Evolutionary conservation across 2,797 vertebrate species (phyloP), one percentile per base, ranked within the genome.

Genomic region (Meriones psammophilus): DNA sequence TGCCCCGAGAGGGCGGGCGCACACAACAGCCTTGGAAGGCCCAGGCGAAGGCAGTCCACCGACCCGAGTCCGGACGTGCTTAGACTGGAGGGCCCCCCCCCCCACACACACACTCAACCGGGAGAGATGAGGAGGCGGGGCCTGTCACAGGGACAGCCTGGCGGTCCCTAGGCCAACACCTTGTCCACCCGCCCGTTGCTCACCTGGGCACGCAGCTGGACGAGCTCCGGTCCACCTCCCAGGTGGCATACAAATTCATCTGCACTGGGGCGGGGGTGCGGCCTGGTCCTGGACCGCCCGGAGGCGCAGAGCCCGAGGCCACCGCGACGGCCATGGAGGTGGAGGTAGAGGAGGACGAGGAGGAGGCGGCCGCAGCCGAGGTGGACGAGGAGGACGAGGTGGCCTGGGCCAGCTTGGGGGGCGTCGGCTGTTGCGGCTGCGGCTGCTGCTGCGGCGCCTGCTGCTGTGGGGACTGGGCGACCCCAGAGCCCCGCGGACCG

Each of bases 161-260:
- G 60, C 54, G 69, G 68, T 60, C 60, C 91, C 68, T 42, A 13
- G 64, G 33, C 78, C 12, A 18, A 46, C 24, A 8, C 85, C 54
- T 24, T 26, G 33, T 4, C 22, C 58, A 58, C 36, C 36, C n/a
- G 58, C 74, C 71, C 81, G 79, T 76, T 24, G 33, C 98, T 97
- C 98, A 99, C 99, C 99, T 99, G 96, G 99, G 99, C 98, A 99
- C 99, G 96, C 99, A 99, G 99, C 99, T 99, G 97, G 99, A 99
- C 15, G 99, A 99, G 91, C 99, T 99, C 88, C 99, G 98, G 98
- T 99, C 99, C 98, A 99, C 99, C 97, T 99, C 99, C 99, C 99
- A 99, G 97, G 99, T 99, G 58, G 99, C 99, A 98, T 99, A 99
- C 97, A 99, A 99, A 99, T 99, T 99, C 99, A 99, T 99, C 97